Conservation (phyloP, 2,797 vertebrate genomes). For the Microhierax caerulescens region DNA sequence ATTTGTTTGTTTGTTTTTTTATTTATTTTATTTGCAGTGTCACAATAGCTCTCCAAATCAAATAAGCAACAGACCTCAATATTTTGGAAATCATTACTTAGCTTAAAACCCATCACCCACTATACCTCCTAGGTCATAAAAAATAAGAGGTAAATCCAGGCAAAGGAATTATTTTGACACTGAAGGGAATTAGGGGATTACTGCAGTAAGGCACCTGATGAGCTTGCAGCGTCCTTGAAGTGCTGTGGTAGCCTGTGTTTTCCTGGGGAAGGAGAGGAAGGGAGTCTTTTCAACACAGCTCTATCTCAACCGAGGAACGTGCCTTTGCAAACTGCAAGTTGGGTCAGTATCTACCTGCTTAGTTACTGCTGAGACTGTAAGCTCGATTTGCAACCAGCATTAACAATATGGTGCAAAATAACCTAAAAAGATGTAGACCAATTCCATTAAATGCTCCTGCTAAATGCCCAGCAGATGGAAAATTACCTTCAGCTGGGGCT, state of each 20-base stretch:
- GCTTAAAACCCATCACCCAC: not conserved
- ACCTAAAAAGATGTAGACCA: not conserved
- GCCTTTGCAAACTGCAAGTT: not conserved
- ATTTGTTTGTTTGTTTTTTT: not conserved
- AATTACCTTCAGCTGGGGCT: not conserved
- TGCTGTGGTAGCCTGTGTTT: not conserved
- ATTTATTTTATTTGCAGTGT: not conserved
- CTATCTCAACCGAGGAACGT: fast-evolving
- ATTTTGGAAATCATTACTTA: not conserved
- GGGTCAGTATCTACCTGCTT: not conserved
- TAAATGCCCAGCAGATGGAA: not conserved
- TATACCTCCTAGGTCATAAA: not conserved
- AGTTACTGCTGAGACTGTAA: not conserved
- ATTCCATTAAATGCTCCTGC: not conserved
- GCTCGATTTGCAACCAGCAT: not conserved
- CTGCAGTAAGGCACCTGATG: not conserved
- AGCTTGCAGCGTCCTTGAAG: not conserved
- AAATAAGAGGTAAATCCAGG: conserved; percentile 1
- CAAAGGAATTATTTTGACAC: not conserved
- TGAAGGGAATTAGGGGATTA: conserved; percentile 38
- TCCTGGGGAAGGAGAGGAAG: not conserved
- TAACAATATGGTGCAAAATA: not conserved
- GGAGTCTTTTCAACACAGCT: not conserved
- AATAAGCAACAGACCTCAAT: not conserved
- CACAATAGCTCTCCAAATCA: not conserved